Base-by-base conservation (phyloP, 1,140 invertebrate genomes). In the Schlechtendalia chinensis region DNA sequence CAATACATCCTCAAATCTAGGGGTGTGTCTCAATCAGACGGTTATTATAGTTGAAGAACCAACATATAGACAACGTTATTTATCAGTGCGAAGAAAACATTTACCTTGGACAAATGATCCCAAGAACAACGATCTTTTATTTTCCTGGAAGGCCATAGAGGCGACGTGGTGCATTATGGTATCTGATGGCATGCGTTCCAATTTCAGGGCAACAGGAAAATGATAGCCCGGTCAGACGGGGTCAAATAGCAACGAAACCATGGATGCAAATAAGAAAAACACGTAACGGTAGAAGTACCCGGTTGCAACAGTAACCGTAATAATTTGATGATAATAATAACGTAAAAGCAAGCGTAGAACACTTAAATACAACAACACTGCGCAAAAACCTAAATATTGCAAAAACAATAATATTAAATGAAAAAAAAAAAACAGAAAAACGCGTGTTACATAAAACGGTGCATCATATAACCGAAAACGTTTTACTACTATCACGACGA, bases 71-170 rank as follows among this genome's bases (percentile, higher is more conserved):
- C 8, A 39, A 39, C 8, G 8, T 39, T 4, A 39, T 39, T 4
- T 39, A 39, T 39, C 32, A 8, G 32, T 8, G 32, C 32, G 32
- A 39, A 39, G 3, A 39, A 39, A 39, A 74, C 5, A 59, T 58
- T 79, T 79, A 79, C 75, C 75, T 79, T 79, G 75, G 10, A 79
- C 75, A 12, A 79, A 79, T 1, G 75, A 79, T 63, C 75, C 75
- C 24, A 79, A 10, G 24, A 79, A 79, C 58, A 79, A 22, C 12
- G 75, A 79, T 16, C 75, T 79, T 16, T 79, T 79, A 39, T 79
- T 79, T 27, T 79, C 75, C 14, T 79, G 75, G 8, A 79, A 79
- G 24, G 47, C 56, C 75, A 79, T 79, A 19, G 58, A 32, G 14
- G 56, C 45, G 8, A 58, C 75, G 75, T 79, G 75, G 17, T 79